Evolutionary conservation across 2,888 invertebrate genomes (phyloP).

Genomic region (Periphyllus acericola): DNA sequence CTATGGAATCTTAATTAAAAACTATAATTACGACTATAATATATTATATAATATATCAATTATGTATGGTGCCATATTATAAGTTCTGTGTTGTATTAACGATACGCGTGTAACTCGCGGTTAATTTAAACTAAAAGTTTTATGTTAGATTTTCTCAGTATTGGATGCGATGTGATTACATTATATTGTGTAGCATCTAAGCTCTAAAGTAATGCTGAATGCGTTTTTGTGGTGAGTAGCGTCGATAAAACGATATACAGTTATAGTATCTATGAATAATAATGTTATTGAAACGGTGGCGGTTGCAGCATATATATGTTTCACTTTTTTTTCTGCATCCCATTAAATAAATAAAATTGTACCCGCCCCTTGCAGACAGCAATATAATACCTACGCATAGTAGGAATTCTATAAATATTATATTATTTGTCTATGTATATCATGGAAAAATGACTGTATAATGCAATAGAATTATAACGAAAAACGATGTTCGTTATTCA

Average conservation of each 20-base stretch:
- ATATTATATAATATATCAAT: too few species aligned
- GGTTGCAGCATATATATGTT: not conserved
- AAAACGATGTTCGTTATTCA: not conserved
- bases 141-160: not conserved
- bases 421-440: not conserved
- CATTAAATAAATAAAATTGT: slow-evolving; percentile 7
- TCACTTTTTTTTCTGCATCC: not conserved
- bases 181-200: not conserved
- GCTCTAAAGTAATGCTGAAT: not conserved
- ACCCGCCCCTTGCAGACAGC: not conserved
- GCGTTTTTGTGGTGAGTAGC: not conserved
- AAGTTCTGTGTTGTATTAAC: not conserved
- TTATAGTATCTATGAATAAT: not conserved
- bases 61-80: not conserved
- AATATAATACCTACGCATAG: not conserved
- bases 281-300: not conserved
- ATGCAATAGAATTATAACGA: not conserved
- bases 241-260: not conserved
- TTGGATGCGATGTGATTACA: not conserved
- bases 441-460: not conserved
- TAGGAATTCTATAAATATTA: not conserved
- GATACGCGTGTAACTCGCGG: not conserved
- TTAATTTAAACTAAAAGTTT: not conserved
- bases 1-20: not conserved
- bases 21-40: not conserved